Conservation (phyloP, 2,113 vertebrate species). For the Amphiprion percula region DNA sequence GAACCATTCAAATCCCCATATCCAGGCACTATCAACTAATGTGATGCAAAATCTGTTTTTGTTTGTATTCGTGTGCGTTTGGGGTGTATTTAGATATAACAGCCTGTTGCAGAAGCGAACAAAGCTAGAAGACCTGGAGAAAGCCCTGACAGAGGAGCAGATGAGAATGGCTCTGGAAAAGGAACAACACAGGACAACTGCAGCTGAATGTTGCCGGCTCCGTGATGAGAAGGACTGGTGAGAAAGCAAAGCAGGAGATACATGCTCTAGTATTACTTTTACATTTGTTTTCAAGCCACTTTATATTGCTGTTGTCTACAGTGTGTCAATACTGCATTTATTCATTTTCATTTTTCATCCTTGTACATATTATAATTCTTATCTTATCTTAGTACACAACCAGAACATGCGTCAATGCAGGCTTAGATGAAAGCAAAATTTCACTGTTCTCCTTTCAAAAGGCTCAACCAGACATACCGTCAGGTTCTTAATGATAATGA, state of each 20-base stretch:
- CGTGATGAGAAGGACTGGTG: conserved; percentile 94
- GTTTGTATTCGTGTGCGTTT: neutral
- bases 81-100: conserved; percentile 79
- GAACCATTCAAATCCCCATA: neutral
- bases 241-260: conserved; percentile 36
- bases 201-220: conserved; percentile 90
- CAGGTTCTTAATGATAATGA: conserved; percentile 94
- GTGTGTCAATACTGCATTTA: no score
- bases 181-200: conserved; percentile 89
- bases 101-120: conserved; percentile 92
- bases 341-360: no score
- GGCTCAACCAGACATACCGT: conserved; percentile 91
- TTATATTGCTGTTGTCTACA: no score
- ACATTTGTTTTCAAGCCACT: no score
- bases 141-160: conserved; percentile 90
- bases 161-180: conserved; percentile 94
- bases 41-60: neutral
- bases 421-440: neutral
- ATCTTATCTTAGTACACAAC: no score
- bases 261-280: no score
- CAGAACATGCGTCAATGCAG: neutral
- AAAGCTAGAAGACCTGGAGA: conserved; percentile 93
- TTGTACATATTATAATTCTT: no score
- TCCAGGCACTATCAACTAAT: neutral
- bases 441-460: conserved; percentile 52